Base-by-base conservation (phyloP, 2,888 invertebrate species). In the Lamproptera curius region DNA sequence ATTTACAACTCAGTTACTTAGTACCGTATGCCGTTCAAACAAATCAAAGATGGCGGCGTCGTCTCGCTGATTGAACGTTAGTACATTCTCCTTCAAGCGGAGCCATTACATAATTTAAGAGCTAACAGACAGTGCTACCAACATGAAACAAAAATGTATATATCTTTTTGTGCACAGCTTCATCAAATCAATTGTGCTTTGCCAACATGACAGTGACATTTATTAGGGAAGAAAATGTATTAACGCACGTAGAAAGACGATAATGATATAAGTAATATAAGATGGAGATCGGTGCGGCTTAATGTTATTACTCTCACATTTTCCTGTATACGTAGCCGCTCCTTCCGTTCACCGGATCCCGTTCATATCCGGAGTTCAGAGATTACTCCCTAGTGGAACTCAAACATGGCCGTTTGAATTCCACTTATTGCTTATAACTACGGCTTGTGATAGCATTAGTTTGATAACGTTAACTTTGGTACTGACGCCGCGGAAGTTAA, bases 31-130 rank as follows among this genome's bases (percentile, higher is more conserved):
- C n/a, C 40, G 35, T 41, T 35, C 17, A 15, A 35, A 35, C 35
- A 40, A 46, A 26, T 41, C 28, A 10, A 46, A 46, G 46, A 41
- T 36, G 46, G 40, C 46, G 35, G 40, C 46, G 40, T 26, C 40
- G 35, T 28, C 16, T 41, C 34, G 16, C 16, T 41, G 40, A 46
- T 46, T 46, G 46, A 46, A 28, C 40, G 38, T 15, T n/a, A 28
- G 28, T 28, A 28, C 28, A 28, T 28, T 35, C 16, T 35, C 14
- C 26, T 33, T 17, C 16, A 16, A 9, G 13, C 13, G 16, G 10
- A n/a, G 28, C 39, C 16, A 13, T 46, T 40, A 40, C 26, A 20
- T 31, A 38, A 45, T 36, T 11, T 28, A 28, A 28, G n/a, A n/a
- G 23, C 23, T 10, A 28, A 2, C 28, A 28, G 28, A 28, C 9